phyloP scores from a whole-genome alignment of 64 coral and sea anemone genomes.

The Montipora cactus region DNA sequence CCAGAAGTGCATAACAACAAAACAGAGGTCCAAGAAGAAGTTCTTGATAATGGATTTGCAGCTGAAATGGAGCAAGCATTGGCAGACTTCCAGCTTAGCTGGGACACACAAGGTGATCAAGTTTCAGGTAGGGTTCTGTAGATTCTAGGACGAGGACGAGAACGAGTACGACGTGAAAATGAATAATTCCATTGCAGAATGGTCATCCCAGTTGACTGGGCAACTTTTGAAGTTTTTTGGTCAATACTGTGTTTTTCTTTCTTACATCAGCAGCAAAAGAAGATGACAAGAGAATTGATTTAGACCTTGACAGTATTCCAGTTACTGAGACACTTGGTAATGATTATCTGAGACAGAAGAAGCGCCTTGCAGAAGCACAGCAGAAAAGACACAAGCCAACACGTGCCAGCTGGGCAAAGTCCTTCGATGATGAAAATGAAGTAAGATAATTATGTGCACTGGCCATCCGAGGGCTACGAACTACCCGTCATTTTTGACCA shows the following conservation, averaged over 20 bases:
- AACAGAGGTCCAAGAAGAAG: background rate
- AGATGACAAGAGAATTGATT: background rate
- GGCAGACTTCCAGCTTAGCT: conserved; percentile 11
- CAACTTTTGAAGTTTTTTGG: background rate
- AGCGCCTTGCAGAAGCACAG: conserved; percentile 79
- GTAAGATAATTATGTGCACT: conserved; percentile 30
- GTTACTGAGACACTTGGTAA: conserved; percentile 76
- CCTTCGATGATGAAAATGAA: conserved; percentile 64
- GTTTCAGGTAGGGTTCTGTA: background rate
- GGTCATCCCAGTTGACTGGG: background rate
- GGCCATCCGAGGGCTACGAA: background rate
- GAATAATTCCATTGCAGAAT: no score
- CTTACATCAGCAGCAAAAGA: background rate
- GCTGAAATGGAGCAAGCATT: conserved; percentile 20
- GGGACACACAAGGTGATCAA: conserved; percentile 3
- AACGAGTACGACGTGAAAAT: background rate
- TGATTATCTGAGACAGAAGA: conserved; percentile 75
- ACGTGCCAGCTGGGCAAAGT: conserved; percentile 82
- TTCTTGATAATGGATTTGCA: conserved; percentile 8
- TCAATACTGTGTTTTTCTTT: background rate
- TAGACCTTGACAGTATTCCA: conserved; percentile 75
- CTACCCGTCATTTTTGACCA: no score
- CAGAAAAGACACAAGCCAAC: conserved; percentile 84
- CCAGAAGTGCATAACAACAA: background rate
- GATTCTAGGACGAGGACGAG: no score